These are phyloP conservation scores for Sanderia malayensis DNA, from an alignment of 30 jellyfish, hydroid and myxozoan species.

Conservation along the genomic window DNA sequence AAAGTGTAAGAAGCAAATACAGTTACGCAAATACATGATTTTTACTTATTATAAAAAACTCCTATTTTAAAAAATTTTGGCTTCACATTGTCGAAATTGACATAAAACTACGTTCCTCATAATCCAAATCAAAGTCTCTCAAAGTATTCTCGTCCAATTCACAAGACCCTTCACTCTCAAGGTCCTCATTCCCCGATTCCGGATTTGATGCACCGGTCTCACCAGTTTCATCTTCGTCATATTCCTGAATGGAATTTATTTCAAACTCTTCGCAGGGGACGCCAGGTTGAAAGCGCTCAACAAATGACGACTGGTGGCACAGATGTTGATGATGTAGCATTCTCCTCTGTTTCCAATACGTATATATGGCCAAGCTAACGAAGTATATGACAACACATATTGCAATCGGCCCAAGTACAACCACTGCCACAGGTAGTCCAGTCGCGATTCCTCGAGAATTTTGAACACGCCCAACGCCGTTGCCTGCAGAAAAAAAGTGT, in stretches of 20 bases:
- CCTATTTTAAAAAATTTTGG: not conserved
- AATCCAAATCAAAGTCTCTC: not conserved
- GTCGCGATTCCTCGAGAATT: not conserved
- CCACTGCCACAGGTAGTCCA: constrained; percentile 37
- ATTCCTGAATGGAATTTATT: not conserved
- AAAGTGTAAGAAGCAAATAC: too few relatives aligned
- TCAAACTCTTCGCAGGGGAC: not conserved
- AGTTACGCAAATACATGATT: too few relatives aligned
- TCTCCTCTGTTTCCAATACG: constrained; percentile 24
- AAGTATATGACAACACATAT: constrained; percentile 15
- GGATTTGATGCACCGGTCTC: not conserved
- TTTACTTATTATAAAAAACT: too few relatives aligned
- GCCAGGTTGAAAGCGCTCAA: not conserved
- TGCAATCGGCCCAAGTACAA: constrained; percentile 44
- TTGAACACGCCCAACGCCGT: not conserved
- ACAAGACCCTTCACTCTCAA: not conserved
- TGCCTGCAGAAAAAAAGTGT: not conserved
- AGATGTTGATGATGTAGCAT: not conserved
- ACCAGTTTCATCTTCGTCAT: not conserved
- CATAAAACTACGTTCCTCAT: not conserved
- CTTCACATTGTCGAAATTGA: not conserved
- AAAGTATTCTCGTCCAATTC: not conserved
- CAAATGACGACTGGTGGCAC: not conserved
- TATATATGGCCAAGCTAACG: constrained; percentile 11
- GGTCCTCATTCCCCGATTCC: not conserved